These are phyloP conservation scores for Pelmatolapia mariae DNA, from an alignment of 2,113 vertebrate species.

Conservation along the genomic window DNA sequence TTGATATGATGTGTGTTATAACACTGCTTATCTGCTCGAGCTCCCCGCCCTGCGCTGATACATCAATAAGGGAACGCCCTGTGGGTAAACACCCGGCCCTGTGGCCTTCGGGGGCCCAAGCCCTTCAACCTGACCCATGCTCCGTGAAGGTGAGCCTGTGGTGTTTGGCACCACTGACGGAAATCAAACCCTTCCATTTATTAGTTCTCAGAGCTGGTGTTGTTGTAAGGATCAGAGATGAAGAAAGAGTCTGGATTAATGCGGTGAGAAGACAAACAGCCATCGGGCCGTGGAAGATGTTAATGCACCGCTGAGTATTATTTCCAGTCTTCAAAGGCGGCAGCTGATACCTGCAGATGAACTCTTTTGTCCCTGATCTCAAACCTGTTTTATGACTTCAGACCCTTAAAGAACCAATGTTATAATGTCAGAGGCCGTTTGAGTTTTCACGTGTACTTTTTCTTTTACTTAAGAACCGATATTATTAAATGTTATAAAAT, in stretches of 20 bases:
- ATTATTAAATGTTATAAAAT: background rate
- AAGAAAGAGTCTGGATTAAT: constrained; percentile 58
- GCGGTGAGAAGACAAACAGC: constrained; percentile 62
- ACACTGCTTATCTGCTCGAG: constrained; percentile 53
- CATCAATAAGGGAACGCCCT: constrained; percentile 65
- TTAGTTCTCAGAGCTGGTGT: constrained; percentile 63
- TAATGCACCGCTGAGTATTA: constrained; percentile 38
- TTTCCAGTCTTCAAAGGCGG: constrained; percentile 57
- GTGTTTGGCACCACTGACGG: constrained; percentile 63
- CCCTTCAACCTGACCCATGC: constrained; percentile 42
- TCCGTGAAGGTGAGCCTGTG: constrained; percentile 64
- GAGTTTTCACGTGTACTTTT: background rate
- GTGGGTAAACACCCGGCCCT: constrained; percentile 56
- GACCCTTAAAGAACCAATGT: background rate
- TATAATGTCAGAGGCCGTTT: background rate
- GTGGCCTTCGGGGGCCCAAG: background rate
- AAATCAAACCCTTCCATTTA: constrained; percentile 69
- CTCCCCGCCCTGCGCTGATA: constrained; percentile 50
- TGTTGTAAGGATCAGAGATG: constrained; percentile 67
- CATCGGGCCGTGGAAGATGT: constrained; percentile 25
- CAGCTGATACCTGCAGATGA: background rate
- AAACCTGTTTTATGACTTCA: background rate
- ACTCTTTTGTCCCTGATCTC: background rate
- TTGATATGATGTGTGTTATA: constrained; percentile 39
- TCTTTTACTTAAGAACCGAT: background rate